Base-by-base conservation (phyloP, 1,140 invertebrate genomes). In the Helicoverpa armigera region DNA sequence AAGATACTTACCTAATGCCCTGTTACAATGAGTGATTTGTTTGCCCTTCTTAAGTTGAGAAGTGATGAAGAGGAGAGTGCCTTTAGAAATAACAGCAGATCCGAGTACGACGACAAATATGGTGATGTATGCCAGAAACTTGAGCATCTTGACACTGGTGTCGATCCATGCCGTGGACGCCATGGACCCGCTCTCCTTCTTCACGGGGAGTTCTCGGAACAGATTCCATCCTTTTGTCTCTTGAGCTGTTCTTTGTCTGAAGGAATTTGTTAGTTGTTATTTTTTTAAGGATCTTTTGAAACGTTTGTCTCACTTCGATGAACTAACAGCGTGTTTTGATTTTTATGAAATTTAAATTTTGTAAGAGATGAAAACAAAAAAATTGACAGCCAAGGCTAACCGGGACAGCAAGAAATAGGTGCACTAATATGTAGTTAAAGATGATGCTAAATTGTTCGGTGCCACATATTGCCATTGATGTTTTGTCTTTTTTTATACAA, bases 181-280 rank as follows among this genome's bases (percentile, higher is more conserved):
- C 96, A 98, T 98, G 31, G 98, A 98, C 51, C 98, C 98, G 72
- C 97, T 98, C 89, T 98, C 98, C 86, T 97, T 96, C 91, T 98
- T 98, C 56, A 97, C 97, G 2, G 98, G 98, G 63, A 98, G 97
- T 91, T 98, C 97, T 87, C 98, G 95, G 93, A 99, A 99, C 0
- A 99, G 97, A 95, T 99, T 98, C 98, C 98, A 99, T 96, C 97
- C 98, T 97, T 98, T 98, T 53, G 98, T 98, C 91, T 98, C 98
- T 90, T 96, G 96, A 51, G 98, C 96, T 29, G 97, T 98, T 82
- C 98, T 95, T 91, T 97, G 97, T 87, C 98, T 98, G 95, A 18
- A 54, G 51, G 23, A 76, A 23, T 14, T 5, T 11, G 51, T 43
- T 23, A 14, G 0, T n/a, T 10, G 31, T 43, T 23, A 54, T 0